Evolutionary conservation across 2,113 vertebrate genomes (phyloP).

Genomic region (Gymnocephalus cernua): DNA sequence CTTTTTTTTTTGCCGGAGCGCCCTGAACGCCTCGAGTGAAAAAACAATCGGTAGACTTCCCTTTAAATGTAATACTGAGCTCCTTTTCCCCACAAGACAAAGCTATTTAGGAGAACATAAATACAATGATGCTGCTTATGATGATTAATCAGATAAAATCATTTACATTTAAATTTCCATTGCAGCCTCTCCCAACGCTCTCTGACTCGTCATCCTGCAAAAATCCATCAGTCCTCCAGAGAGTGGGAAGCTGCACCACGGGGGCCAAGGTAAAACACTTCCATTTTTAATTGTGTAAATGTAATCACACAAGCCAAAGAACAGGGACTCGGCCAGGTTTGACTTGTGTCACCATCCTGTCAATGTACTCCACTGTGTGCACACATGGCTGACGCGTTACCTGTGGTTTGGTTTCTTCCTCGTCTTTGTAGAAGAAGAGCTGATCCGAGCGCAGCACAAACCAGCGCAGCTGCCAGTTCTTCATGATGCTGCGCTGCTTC

Average conservation of each 20-base stretch:
- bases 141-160: no score
- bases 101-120: no score
- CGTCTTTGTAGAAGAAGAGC: slow-evolving; percentile 95
- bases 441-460: slow-evolving; percentile 92
- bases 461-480: slow-evolving; percentile 96
- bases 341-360: background rate
- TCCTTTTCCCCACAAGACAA: no score
- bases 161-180: no score
- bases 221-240: background rate
- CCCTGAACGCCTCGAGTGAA: no score
- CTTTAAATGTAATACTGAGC: no score
- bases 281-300: background rate
- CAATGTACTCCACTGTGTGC: background rate
- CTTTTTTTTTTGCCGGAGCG: no score
- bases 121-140: no score
- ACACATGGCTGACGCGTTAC: slow-evolving; percentile 68
- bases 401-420: slow-evolving; percentile 95
- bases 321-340: background rate
- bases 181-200: no score
- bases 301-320: background rate
- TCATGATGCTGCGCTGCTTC: slow-evolving; percentile 95
- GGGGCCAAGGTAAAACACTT: background rate
- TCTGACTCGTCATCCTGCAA: background rate
- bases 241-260: background rate
- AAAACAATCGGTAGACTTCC: no score